These are phyloP conservation scores for Stomatorhinus ivindoensis DNA, from an alignment of 2,113 vertebrate genomes.

Conservation along the genomic window DNA sequence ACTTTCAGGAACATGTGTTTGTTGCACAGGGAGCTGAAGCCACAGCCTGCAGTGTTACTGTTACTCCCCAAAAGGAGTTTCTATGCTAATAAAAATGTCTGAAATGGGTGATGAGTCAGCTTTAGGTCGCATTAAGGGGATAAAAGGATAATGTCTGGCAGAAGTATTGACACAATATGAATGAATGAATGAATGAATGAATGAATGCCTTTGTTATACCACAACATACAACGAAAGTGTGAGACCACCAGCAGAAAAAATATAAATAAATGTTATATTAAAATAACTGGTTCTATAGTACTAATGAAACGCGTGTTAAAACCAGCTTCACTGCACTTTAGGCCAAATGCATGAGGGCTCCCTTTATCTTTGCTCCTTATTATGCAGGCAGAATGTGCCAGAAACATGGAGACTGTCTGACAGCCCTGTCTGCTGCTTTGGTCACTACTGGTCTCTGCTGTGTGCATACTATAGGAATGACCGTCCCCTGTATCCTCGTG, in stretches of 20 bases:
- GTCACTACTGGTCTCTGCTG: background rate
- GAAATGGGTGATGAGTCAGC: background rate
- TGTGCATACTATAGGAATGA: background rate
- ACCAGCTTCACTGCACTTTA: background rate
- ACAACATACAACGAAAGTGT: too few relatives aligned
- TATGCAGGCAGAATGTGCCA: conserved; percentile 20
- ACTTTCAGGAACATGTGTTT: background rate
- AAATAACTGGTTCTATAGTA: background rate
- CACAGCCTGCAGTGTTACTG: background rate
- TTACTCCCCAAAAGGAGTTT: background rate
- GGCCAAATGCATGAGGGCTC: background rate
- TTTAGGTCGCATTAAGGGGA: background rate
- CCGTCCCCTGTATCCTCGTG: background rate
- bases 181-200: background rate
- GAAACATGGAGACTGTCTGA: background rate
- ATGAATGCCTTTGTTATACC: too few relatives aligned
- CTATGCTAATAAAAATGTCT: background rate
- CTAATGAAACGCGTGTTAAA: background rate
- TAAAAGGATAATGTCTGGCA: background rate
- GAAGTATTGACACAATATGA: background rate
- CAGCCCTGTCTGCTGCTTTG: background rate
- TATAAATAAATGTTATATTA: background rate
- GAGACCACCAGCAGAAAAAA: too few relatives aligned
- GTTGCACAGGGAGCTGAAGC: background rate
- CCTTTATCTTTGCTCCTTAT: conserved; percentile 21